These are phyloP conservation scores for Hoplostethus mediterraneus DNA, from an alignment of 2,797 vertebrate species.

Conservation along the genomic window DNA sequence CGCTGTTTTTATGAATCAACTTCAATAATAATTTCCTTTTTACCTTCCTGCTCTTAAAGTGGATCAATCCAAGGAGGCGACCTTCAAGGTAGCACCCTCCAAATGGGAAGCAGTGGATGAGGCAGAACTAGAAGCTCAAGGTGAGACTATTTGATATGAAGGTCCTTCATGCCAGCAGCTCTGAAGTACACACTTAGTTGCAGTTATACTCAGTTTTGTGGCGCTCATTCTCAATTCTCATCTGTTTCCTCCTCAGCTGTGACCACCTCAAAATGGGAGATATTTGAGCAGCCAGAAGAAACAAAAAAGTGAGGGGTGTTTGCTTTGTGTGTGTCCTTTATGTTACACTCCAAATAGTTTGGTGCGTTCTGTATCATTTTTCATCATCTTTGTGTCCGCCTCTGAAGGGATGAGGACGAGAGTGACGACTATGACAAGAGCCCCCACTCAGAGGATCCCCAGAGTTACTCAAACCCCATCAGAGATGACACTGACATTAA, in stretches of 20 bases:
- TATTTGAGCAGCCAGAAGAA: slow-evolving; percentile 95
- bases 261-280: slow-evolving; percentile 98
- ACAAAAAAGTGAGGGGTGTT: slow-evolving; percentile 86
- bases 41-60: slow-evolving; percentile 74
- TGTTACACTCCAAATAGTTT: neutral
- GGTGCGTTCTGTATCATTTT: neutral
- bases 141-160: slow-evolving; percentile 75
- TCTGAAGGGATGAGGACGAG: slow-evolving; percentile 88
- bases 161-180: no score
- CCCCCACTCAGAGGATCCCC: slow-evolving; percentile 90
- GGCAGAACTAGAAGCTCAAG: slow-evolving; percentile 92
- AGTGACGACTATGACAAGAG: slow-evolving; percentile 92
- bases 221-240: neutral
- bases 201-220: neutral
- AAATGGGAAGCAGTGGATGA: slow-evolving; percentile 99
- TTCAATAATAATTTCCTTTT: slow-evolving; percentile 8
- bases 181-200: neutral
- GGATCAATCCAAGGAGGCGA: slow-evolving; percentile 90
- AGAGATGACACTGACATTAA: slow-evolving; percentile 92
- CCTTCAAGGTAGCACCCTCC: slow-evolving; percentile 97
- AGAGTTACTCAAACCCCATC: slow-evolving; percentile 90
- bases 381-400: neutral
- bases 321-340: neutral
- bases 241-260: slow-evolving; percentile 85
- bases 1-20: neutral